Conservation (phyloP, 2,888 invertebrate genomes). For the Noctua janthe region DNA sequence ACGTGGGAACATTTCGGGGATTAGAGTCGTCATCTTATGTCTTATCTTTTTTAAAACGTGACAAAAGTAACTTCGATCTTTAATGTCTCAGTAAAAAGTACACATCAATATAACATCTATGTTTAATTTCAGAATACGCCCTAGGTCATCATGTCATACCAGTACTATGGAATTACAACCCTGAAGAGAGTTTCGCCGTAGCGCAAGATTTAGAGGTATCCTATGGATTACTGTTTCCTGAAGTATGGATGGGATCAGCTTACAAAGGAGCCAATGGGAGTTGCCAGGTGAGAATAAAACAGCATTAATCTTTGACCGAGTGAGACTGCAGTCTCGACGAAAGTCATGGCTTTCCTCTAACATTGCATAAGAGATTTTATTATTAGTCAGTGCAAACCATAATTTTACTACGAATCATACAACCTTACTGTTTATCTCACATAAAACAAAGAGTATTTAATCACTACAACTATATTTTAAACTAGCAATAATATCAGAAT, state of each 20-base stretch:
- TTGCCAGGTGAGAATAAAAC: slow-evolving; percentile 87
- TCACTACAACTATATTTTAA: neutral
- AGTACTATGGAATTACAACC: slow-evolving; percentile 93
- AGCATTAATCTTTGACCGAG: neutral
- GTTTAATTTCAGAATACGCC: slow-evolving; percentile 39
- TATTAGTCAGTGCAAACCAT: neutral
- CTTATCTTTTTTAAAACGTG: neutral
- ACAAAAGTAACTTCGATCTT: neutral
- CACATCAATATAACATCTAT: neutral
- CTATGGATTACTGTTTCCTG: slow-evolving; percentile 92
- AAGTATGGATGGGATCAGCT: slow-evolving; percentile 95
- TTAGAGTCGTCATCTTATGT: neutral
- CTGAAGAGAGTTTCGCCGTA: slow-evolving; percentile 89
- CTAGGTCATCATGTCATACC: slow-evolving; percentile 86
- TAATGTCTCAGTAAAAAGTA: neutral
- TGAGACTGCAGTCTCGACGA: neutral
- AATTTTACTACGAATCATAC: neutral
- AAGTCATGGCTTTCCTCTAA: neutral
- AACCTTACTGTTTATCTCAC: neutral
- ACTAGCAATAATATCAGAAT: neutral
- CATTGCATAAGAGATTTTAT: neutral
- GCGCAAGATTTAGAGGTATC: slow-evolving; percentile 91
- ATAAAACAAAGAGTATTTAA: neutral
- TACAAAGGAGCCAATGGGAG: slow-evolving; percentile 97
- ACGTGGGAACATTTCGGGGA: neutral